Percentiles rank a stretch among this genome's conserved stretches.
Evolutionary conservation across 1,140 invertebrate genomes (phyloP).

Genomic region (Lysiphlebus fabarum): DNA sequence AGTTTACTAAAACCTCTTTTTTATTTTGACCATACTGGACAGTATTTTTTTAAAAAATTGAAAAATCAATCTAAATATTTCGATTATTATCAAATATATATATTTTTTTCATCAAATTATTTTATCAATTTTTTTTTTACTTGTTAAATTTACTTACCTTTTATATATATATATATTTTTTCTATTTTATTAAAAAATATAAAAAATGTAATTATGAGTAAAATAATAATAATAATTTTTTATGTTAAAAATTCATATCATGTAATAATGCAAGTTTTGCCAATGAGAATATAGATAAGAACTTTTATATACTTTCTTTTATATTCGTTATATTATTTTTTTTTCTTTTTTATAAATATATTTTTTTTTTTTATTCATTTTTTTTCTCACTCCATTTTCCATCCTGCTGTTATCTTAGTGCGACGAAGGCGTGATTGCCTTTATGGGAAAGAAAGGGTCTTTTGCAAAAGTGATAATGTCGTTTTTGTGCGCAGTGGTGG

Average conservation of each 20-base stretch:
- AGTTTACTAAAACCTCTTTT: conserved; percentile 37
- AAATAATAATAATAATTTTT: conserved; percentile 8
- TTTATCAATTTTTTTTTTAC: too few species aligned
- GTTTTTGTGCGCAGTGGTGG: conserved; percentile 36
- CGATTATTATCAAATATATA: conserved; percentile 12
- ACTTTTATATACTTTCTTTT: conserved; percentile 14
- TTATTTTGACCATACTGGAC: conserved; percentile 35
- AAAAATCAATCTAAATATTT: conserved; percentile 43
- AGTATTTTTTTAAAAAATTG: conserved; percentile 53
- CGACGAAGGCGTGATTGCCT: conserved; percentile 55
- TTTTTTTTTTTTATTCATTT: conserved; percentile 19
- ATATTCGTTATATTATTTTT: conserved; percentile 16
- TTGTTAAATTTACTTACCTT: too few species aligned
- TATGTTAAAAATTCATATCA: conserved; percentile 12
- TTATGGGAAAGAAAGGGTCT: conserved; percentile 56
- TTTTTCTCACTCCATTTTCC: conserved; percentile 33
- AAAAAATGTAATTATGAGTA: conserved; percentile 16
- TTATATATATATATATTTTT: background rate
- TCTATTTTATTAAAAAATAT: background rate
- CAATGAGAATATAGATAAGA: conserved; percentile 19
- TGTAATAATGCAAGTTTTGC: conserved; percentile 14
- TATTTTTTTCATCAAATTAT: background rate
- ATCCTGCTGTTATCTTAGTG: conserved; percentile 51
- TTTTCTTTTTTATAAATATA: background rate
- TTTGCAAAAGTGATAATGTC: conserved; percentile 54